A percentile compares a stretch with the other conserved stretches of the same genome.
Conservation (phyloP, 2,797 vertebrate genomes). For the Natrix natrix region DNA sequence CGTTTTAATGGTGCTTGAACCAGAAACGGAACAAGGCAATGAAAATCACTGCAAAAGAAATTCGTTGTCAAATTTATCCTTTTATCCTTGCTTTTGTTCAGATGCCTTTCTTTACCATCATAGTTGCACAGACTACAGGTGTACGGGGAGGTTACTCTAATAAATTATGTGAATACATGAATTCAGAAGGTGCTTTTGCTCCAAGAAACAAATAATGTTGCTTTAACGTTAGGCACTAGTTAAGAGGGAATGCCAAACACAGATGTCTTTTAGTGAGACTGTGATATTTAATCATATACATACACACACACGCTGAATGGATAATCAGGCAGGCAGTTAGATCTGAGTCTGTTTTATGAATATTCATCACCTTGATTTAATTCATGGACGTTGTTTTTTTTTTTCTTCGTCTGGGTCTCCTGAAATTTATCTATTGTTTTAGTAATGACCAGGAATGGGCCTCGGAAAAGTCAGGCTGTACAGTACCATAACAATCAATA, state of each 20-base stretch:
- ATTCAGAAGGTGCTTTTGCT: background rate
- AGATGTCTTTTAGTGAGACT: background rate
- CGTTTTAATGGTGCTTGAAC: background rate
- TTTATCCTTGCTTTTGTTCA: background rate
- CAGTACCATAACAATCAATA: background rate
- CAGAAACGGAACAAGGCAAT: background rate
- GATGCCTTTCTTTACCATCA: background rate
- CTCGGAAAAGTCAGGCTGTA: background rate
- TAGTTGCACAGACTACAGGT: background rate
- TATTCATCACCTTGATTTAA: slow-evolving; percentile 9
- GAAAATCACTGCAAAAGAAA: background rate
- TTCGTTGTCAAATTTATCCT: background rate
- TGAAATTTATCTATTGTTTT: background rate
- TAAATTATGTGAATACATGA: background rate
- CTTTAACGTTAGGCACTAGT: background rate
- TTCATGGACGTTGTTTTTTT: background rate
- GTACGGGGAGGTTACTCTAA: background rate
- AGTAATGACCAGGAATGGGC: background rate
- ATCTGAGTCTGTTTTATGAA: background rate
- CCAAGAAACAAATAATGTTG: background rate
- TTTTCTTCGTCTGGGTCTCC: background rate
- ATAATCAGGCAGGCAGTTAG: background rate
- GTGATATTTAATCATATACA: background rate
- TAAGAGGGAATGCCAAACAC: background rate
- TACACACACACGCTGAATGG: background rate